Base-by-base conservation (phyloP, 1,140 invertebrate genomes). In the Apolygus lucorum region DNA sequence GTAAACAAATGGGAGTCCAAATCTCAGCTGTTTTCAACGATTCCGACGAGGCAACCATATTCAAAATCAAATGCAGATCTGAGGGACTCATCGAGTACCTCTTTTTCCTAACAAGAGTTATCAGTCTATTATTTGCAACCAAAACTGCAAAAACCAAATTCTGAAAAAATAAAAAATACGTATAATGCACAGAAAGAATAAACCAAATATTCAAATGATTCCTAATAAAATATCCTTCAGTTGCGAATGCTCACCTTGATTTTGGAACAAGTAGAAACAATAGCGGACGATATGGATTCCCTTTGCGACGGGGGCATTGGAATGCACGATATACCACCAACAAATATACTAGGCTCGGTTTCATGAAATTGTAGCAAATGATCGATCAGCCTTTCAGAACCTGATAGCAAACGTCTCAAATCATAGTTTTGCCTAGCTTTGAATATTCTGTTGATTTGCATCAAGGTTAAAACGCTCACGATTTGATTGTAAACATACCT, bases 101-200 rank as follows among this genome's bases (percentile, higher is more conserved):
- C 80, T 96, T 98, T 92, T 98, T 95, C 73, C 93, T 83, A 1
- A 98, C 92, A 67, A 97, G 78, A 1, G 92, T 92, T 66, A 98
- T 91, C 66, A 96, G 77, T 77, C 93, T 90, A 79, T 95, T 95
- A 67, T 95, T 90, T 62, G 90, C 92, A 77, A 98, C 83, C 28
- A 98, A 82, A 78, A 98, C 89, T 2, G 92, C 94, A 85, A 98
- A 98, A 1, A 98, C 95, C 69, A 98, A 82, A 81, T 96, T 92
- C 86, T n/a, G n/a, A n/a, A n/a, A n/a, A n/a, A n/a, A n/a, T n/a
- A n/a, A n/a, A n/a, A n/a, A n/a, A n/a, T n/a, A n/a, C n/a, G n/a
- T n/a, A n/a, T n/a, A n/a, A n/a, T n/a, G n/a, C n/a, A n/a, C n/a
- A n/a, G n/a, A n/a, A n/a, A n/a, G n/a, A n/a, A n/a, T n/a, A n/a